Evolutionary conservation across 2,797 vertebrate species (phyloP).

Genomic region (Tinamus major): DNA sequence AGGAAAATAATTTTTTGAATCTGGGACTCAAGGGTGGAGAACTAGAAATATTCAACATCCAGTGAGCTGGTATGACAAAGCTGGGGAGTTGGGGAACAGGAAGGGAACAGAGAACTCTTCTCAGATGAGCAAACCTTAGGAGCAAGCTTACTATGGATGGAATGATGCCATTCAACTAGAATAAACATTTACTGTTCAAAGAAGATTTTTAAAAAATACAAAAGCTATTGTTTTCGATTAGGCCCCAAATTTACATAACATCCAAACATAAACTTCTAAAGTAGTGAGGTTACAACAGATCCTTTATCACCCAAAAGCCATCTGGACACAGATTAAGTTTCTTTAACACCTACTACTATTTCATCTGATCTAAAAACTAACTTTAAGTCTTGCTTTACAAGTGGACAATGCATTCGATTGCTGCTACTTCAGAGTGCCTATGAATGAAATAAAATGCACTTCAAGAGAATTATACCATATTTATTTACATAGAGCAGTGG

Average conservation of each 20-base stretch:
- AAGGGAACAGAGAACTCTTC: not conserved
- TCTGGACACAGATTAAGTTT: not conserved
- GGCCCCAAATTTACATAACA: not conserved
- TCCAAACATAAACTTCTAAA: not conserved
- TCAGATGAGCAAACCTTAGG: not conserved
- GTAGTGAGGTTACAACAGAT: not conserved
- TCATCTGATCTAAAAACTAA: not conserved
- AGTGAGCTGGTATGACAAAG: not conserved
- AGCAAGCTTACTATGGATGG: not conserved
- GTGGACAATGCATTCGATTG: slow-evolving; percentile 25
- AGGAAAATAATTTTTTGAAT: not conserved
- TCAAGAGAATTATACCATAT: fast-evolving
- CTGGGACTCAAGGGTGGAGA: not conserved
- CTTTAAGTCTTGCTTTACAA: not conserved
- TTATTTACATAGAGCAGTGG: not conserved
- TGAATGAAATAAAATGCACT: not conserved
- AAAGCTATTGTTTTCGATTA: not conserved
- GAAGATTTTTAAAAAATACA: not conserved
- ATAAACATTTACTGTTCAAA: not conserved
- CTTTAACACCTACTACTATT: not conserved
- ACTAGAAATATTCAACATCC: not conserved
- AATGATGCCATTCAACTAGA: not conserved
- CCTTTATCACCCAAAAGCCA: not conserved
- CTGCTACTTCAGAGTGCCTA: not conserved
- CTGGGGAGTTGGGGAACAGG: no score